These are phyloP conservation scores for Lasioglossum albipes DNA, from an alignment of 1,140 invertebrate species.

Conservation along the genomic window DNA sequence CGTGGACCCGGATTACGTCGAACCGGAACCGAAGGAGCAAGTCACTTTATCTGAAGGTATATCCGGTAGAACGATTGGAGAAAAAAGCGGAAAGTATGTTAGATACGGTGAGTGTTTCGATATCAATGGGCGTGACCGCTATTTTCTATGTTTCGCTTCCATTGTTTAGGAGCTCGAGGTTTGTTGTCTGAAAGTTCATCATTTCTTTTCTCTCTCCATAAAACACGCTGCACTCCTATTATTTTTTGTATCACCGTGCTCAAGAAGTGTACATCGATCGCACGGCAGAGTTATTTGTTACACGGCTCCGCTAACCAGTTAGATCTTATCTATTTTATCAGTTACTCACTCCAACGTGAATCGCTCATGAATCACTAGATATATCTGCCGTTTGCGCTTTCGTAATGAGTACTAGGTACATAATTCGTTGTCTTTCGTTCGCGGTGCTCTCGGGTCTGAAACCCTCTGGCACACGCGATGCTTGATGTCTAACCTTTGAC, in stretches of 20 bases:
- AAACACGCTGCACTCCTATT: not conserved
- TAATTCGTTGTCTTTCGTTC: not conserved
- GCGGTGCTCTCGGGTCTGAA: not conserved
- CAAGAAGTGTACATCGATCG: not conserved
- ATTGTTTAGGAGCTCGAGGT: not conserved
- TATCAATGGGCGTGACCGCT: constrained; percentile 75
- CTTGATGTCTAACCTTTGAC: not conserved
- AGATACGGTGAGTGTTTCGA: constrained; percentile 74
- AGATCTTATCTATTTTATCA: constrained; percentile 71
- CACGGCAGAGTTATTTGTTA: constrained; percentile 9
- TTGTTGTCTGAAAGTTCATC: not conserved
- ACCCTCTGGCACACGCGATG: not conserved
- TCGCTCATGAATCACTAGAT: constrained; percentile 66
- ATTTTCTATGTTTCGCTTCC: constrained; percentile 5
- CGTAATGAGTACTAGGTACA: not conserved
- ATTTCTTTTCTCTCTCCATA: not conserved
- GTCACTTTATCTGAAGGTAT: constrained; percentile 18
- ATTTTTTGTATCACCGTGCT: not conserved
- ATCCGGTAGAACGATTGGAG: constrained; percentile 25
- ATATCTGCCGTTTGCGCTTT: constrained; percentile 20
- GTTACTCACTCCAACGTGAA: constrained; percentile 69
- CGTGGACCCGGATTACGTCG: not conserved
- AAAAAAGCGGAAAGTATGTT: constrained; percentile 70
- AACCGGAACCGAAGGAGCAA: not conserved
- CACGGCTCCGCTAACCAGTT: constrained; percentile 16